Evolutionary conservation across 1,140 invertebrate genomes (phyloP).

Genomic region (Nymphalis io): DNA sequence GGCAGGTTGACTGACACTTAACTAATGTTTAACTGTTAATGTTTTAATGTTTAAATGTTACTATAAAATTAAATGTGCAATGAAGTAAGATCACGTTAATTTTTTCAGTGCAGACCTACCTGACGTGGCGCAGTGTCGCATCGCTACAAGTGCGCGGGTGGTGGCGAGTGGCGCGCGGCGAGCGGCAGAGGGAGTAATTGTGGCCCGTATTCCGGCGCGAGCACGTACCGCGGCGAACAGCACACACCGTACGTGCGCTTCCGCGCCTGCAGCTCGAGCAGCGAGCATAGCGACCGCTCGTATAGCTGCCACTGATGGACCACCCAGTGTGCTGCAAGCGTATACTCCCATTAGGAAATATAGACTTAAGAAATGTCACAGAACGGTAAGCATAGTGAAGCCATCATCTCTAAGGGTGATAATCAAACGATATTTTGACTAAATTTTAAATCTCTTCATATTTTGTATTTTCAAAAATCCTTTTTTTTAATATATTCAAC

Average conservation of each 20-base stretch:
- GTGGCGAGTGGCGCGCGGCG: slow-evolving; percentile 59
- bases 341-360: background rate
- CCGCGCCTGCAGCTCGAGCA: slow-evolving; percentile 68
- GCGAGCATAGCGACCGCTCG: slow-evolving; percentile 70
- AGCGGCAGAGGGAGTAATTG: slow-evolving; percentile 62
- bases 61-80: too few relatives aligned
- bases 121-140: slow-evolving; percentile 57
- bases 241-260: slow-evolving; percentile 60
- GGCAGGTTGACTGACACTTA: too few relatives aligned
- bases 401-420: too few relatives aligned
- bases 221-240: slow-evolving; percentile 63
- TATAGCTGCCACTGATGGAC: slow-evolving; percentile 72
- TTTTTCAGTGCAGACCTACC: slow-evolving; percentile 38
- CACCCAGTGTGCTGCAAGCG: slow-evolving; percentile 65
- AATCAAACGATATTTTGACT: too few relatives aligned
- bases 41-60: too few relatives aligned
- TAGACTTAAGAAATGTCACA: background rate
- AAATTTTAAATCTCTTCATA: too few relatives aligned
- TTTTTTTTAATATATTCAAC: too few relatives aligned
- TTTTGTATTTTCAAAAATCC: too few relatives aligned
- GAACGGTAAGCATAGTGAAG: too few relatives aligned
- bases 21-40: too few relatives aligned
- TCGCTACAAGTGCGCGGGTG: slow-evolving; percentile 74
- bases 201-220: slow-evolving; percentile 62
- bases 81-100: too few relatives aligned